A percentile compares a stretch with the other conserved stretches of the same genome.
Evolutionary conservation across 2,797 vertebrate species (phyloP).

Genomic region (Phylloscopus collybita): DNA sequence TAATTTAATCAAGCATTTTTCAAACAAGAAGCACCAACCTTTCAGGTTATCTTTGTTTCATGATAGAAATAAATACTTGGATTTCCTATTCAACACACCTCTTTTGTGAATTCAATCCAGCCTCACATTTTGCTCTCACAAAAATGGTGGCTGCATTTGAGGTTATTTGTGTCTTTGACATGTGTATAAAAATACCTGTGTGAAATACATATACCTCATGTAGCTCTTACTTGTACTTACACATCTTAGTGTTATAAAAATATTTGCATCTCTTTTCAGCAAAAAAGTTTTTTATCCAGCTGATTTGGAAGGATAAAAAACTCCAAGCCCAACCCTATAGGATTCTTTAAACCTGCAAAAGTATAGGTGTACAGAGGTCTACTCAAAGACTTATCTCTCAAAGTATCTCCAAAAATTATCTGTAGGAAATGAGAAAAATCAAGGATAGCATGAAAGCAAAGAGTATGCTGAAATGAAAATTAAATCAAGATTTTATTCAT

Average conservation of each 20-base stretch:
- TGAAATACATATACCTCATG: background rate
- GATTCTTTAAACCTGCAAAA: background rate
- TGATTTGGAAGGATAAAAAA: background rate
- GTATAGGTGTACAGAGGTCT: background rate
- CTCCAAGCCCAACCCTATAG: accelerated
- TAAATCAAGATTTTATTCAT: background rate
- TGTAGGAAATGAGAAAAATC: background rate
- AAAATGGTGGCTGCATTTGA: background rate
- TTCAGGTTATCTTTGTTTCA: background rate
- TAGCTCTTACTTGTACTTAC: background rate
- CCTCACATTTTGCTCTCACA: background rate
- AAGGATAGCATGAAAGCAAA: background rate
- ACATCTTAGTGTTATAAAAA: background rate
- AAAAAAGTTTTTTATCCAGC: background rate
- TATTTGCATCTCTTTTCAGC: background rate
- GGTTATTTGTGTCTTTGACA: background rate
- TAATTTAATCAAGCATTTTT: background rate
- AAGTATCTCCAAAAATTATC: background rate
- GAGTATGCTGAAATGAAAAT: background rate
- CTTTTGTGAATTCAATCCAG: background rate
- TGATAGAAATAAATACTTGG: background rate
- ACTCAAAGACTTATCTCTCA: background rate
- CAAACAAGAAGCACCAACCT: background rate
- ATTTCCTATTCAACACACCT: background rate
- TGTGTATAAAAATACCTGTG: background rate